A percentile compares a stretch with the other conserved stretches of the same genome.
phyloP scores from a whole-genome alignment of 1,140 invertebrate genomes.

The Pogonomyrmex californicus region DNA sequence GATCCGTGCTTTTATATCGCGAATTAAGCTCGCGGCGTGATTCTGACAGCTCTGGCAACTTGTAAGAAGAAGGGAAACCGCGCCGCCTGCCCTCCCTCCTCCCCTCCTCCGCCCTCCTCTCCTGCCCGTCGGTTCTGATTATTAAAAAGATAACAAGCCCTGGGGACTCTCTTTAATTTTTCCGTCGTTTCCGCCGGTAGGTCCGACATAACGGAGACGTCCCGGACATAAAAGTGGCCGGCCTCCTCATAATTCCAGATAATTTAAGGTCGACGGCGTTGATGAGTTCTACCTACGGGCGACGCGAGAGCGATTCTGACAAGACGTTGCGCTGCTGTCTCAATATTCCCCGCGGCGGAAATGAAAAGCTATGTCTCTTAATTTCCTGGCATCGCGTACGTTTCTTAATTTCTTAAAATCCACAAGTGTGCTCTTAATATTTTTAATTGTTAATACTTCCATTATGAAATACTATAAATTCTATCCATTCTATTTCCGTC shows the following conservation, averaged over 20 bases:
- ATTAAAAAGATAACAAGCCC: slow-evolving; percentile 85
- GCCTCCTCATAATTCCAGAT: slow-evolving; percentile 74
- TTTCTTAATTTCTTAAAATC: slow-evolving; percentile 21
- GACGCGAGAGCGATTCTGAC: slow-evolving; percentile 65
- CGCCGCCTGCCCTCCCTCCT: too few species aligned
- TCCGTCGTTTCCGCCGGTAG: slow-evolving; percentile 70
- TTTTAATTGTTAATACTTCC: background rate
- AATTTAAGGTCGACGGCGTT: slow-evolving; percentile 76
- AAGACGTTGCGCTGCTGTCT: slow-evolving; percentile 37
- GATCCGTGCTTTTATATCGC: slow-evolving; percentile 77
- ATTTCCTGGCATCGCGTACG: background rate
- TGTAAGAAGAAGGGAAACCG: slow-evolving; percentile 71
- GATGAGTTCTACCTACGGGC: slow-evolving; percentile 73
- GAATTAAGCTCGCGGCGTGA: slow-evolving; percentile 84
- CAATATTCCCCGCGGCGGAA: slow-evolving; percentile 39
- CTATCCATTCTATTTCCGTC: background rate
- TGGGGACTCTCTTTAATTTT: slow-evolving; percentile 80
- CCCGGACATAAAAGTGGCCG: slow-evolving; percentile 70
- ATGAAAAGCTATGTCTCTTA: slow-evolving; percentile 47
- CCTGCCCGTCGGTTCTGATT: slow-evolving; percentile 82
- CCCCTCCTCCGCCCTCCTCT: slow-evolving; percentile 18
- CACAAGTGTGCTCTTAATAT: background rate
- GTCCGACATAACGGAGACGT: slow-evolving; percentile 71
- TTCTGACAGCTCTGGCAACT: slow-evolving; percentile 80
- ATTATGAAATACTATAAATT: background rate